Evolutionary conservation across 2,797 vertebrate species (phyloP), one percentile per base, ranked within the genome.

Genomic region (Pseudochromis fuscus): DNA sequence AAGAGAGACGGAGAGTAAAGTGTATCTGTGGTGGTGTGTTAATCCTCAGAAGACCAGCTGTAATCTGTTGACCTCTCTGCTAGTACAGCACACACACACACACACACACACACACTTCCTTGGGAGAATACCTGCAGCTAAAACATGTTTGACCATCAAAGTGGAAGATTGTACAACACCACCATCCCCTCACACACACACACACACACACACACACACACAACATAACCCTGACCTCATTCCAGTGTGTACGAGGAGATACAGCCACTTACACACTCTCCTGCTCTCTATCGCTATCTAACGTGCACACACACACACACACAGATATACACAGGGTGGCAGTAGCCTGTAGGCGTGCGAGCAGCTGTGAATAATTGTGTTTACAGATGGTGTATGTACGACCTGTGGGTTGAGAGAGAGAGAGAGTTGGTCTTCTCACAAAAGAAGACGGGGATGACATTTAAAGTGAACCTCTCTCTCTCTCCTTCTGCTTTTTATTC

Each of bases 281-380:
- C 45, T 51, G 64, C 79, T 57, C 77, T 72, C 51, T 45, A 56
- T 68, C 63, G 1, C 79, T 63, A 57, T 69, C 67, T 35, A 68
- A 3, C 52, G 5, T 59, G 7, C 65, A 33, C 33, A 48, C 50
- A 48, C 58, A 31, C 58, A 37, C 68, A 52, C 55, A 44, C 63
- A 48, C 42, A 55, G 75, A 67, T 64, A 67, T 77, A 63, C 66
- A 44, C 71, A 42, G 82, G 78, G 84, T 86, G 81, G 81, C 60
- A 53, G 79, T 78, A 53, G 80, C 88, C 84, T 57, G 60, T 83
- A 55, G 88, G 75, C 63, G 77, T 88, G 78, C 75, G 58, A 83
- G 88, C 87, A 86, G 80, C 84, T 83, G 84, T 87, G 90, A 90
- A 89, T 90, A 90, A 91, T 90, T 88, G 89, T 93, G 85, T 92